Percentiles rank a stretch among this genome's conserved stretches.
Evolutionary conservation across 2,113 vertebrate genomes (phyloP).

Genomic region (Phaetusa simplex): DNA sequence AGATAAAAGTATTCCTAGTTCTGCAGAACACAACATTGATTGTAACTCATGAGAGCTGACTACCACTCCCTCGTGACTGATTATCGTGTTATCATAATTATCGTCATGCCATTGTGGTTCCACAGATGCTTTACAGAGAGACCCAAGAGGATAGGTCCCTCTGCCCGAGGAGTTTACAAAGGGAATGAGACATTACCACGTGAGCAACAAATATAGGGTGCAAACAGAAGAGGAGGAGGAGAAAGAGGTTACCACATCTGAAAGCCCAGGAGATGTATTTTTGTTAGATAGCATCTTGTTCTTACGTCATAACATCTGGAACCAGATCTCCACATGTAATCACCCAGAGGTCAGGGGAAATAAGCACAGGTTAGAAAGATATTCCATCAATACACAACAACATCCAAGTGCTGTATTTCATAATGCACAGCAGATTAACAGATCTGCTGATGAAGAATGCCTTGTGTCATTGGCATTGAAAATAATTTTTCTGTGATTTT

Average conservation of each 20-base stretch:
- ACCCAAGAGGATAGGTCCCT: background rate
- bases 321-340: background rate
- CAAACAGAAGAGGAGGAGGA: background rate
- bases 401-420: background rate
- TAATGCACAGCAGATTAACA: background rate
- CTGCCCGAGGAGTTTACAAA: background rate
- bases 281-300: background rate
- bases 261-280: background rate
- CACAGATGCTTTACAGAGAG: background rate
- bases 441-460: background rate
- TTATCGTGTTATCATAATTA: slow-evolving; percentile 39
- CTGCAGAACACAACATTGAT: slow-evolving; percentile 2
- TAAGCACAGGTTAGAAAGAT: slow-evolving; percentile 3
- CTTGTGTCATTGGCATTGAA: background rate
- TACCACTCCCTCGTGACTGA: slow-evolving; percentile 23
- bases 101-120: background rate
- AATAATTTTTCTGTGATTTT: background rate
- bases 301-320: background rate
- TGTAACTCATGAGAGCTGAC: slow-evolving; percentile 16
- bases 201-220: background rate
- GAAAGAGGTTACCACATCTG: background rate
- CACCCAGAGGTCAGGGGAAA: background rate
- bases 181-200: background rate
- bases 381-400: background rate
- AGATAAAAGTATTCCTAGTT: slow-evolving; percentile 14